These are phyloP conservation scores for Parnassius orleans DNA, from an alignment of 2,888 invertebrate genomes.

Conservation along the genomic window DNA sequence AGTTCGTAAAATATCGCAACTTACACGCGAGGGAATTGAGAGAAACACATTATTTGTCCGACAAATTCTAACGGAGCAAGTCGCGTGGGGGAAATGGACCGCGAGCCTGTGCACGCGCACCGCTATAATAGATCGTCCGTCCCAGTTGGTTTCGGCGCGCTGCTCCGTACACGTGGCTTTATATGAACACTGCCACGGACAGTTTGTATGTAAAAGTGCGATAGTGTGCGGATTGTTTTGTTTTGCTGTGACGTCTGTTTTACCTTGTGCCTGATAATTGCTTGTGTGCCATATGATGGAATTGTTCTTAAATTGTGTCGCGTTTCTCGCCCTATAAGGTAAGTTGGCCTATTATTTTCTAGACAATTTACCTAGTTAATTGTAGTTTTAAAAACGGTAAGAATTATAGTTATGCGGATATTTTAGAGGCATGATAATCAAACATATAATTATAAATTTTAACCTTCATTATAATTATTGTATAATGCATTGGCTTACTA, in stretches of 20 bases:
- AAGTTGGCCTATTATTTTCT: neutral
- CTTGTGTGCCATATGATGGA: conserved; percentile 24
- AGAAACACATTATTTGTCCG: conserved; percentile 43
- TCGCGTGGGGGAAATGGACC: conserved; percentile 80
- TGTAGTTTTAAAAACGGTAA: too few species aligned
- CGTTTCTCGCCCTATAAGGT: conserved; percentile 14
- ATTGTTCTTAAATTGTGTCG: conserved; percentile 3
- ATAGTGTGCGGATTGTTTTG: conserved; percentile 21
- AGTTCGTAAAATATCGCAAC: conserved; percentile 10
- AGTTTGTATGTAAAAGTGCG: conserved; percentile 19
- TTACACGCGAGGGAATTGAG: conserved; percentile 32
- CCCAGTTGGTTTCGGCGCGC: conserved; percentile 78
- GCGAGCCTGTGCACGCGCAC: conserved; percentile 73
- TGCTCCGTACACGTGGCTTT: conserved; percentile 67
- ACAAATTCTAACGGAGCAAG: conserved; percentile 69
- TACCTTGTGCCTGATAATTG: conserved; percentile 22
- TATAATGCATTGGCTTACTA: conserved; percentile 16
- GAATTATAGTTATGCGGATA: neutral
- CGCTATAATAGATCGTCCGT: conserved; percentile 74
- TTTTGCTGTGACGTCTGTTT: conserved; percentile 21
- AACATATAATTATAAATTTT: conserved; percentile 9
- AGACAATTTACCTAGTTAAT: neutral
- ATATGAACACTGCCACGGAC: conserved; percentile 26
- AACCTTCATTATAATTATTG: conserved; percentile 21
- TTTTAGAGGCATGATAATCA: conserved; percentile 3